Evolutionary conservation across 2,888 invertebrate species (phyloP), one percentile per base, ranked within the genome.

Genomic region (Dusona sp.): DNA sequence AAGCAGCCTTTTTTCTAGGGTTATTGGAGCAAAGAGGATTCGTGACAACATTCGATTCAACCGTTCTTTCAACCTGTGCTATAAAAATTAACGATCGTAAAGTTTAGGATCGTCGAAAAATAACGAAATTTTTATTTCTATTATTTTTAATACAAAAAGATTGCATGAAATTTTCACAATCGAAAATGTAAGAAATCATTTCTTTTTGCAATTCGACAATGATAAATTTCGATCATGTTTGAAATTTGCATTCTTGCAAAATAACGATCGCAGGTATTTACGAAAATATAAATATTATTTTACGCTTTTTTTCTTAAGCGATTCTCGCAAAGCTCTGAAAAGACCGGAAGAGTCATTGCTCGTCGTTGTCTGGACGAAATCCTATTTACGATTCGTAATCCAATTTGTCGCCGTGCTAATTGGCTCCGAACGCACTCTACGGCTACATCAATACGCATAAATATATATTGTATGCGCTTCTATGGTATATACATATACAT

Each of bases 361-460:
- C 51, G 64, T 51, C 73, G 73, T 68, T 64, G 86, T 86, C 86
- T 86, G 74, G 86, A 86, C 81, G 79, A 84, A 86, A 86, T 86
- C 86, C 86, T 75, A 86, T 84, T 86, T 86, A 84, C 81, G 74
- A 79, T 82, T 82, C 68, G 84, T 81, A 84, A 86, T 86, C 86
- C 84, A 86, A 86, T 86, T 86, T 84, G 84, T 81, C 78, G 42
- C 57, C 61, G 68, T 61, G 80, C 78, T 86, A 86, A 86, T 86
- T 84, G 86, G 86, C 83, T 83, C 79, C 25, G 51, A 86, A 81
- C 83, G 75, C 82, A 73, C 64, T 73, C 64, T 16, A 61, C 48
- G 29, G 25, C 64, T 38, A 80, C 38, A 64, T 65, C 25, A 25
- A 61, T 36, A 48, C 45, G 42, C 38, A 72, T 48, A 36, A 42